These are phyloP conservation scores for Pseudoatta argentina DNA, from an alignment of 1,140 invertebrate genomes.

Conservation along the genomic window DNA sequence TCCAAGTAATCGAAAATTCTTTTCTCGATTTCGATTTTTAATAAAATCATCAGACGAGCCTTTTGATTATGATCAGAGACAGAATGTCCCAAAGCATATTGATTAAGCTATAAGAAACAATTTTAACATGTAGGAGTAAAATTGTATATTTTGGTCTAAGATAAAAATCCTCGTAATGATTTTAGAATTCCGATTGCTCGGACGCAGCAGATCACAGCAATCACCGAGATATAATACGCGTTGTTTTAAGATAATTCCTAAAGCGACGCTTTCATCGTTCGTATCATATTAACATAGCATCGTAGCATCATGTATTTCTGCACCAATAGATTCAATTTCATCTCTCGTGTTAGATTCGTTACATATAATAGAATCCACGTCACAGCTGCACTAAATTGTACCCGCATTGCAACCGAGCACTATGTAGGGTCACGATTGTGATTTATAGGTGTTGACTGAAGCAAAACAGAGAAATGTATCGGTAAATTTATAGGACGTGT, in stretches of 20 bases:
- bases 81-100: constrained; percentile 49
- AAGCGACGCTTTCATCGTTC: constrained; percentile 5
- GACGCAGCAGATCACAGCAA: constrained; percentile 31
- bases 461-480: constrained; percentile 23
- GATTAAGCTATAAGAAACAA: constrained; percentile 16
- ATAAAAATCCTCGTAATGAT: constrained; percentile 22
- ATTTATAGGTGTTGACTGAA: constrained; percentile 3
- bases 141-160: constrained; percentile 34
- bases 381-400: constrained; percentile 4
- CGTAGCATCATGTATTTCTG: constrained; percentile 25
- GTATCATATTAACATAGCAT: constrained; percentile 2
- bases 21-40: not conserved
- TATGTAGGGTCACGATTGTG: not conserved
- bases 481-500: constrained; percentile 45
- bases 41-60: constrained; percentile 27
- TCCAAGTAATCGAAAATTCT: not conserved
- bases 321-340: constrained; percentile 7
- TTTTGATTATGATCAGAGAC: constrained; percentile 57
- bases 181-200: constrained; percentile 11
- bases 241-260: not conserved
- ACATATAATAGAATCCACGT: constrained; percentile 1
- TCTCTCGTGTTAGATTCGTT: constrained; percentile 2
- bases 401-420: not conserved
- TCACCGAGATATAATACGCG: constrained; percentile 2
- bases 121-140: constrained; percentile 26